phyloP scores from a whole-genome alignment of 92 coral and sea anemone genomes.

The Palythoa grandis region DNA sequence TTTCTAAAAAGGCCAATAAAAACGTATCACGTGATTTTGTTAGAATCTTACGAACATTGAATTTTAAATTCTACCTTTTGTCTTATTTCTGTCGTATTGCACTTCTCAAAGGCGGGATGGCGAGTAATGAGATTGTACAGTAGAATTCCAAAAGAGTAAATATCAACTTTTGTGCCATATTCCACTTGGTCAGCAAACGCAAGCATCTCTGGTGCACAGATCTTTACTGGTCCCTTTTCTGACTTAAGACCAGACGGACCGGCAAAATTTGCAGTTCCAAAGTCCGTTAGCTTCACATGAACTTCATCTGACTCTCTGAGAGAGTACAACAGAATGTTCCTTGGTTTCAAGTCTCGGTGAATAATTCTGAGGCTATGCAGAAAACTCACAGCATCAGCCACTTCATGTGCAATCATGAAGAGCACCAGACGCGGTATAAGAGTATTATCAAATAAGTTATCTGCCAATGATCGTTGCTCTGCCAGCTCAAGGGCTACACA shows the following conservation, averaged over 20 bases:
- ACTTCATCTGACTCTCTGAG: constrained; percentile 54
- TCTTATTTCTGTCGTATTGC: background rate
- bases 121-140: constrained; percentile 65
- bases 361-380: constrained; percentile 62
- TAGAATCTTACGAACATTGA: too few relatives aligned
- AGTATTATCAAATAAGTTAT: constrained; percentile 49
- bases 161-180: constrained; percentile 66
- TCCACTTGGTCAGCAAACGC: constrained; percentile 61
- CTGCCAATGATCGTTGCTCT: constrained; percentile 52
- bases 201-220: constrained; percentile 77
- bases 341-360: constrained; percentile 76
- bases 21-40: too few relatives aligned
- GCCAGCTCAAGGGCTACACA: constrained; percentile 73
- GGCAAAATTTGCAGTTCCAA: constrained; percentile 75
- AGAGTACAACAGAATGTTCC: constrained; percentile 67
- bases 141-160: constrained; percentile 72
- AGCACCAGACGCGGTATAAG: constrained; percentile 58
- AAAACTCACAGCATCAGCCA: constrained; percentile 64
- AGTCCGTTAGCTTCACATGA: constrained; percentile 74
- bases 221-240: constrained; percentile 56
- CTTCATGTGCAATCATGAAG: constrained; percentile 60
- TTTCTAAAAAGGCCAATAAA: too few relatives aligned
- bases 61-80: background rate
- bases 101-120: constrained; percentile 51
- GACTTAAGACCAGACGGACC: constrained; percentile 63